phyloP scores from a whole-genome alignment of 2,113 vertebrate species.

The Leiothrix lutea region DNA sequence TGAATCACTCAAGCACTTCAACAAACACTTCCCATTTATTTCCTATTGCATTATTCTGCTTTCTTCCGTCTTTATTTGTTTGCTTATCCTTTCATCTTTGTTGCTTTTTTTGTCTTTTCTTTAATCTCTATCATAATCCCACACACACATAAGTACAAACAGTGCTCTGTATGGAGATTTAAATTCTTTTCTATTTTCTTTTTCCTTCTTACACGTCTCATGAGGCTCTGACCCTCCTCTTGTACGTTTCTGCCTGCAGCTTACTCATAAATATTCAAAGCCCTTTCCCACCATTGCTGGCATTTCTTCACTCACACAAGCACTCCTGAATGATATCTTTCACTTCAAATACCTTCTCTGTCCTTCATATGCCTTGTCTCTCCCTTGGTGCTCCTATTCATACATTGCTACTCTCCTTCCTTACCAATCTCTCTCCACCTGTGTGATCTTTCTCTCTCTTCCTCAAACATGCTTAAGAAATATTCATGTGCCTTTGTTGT shows the following conservation, averaged over 20 bases:
- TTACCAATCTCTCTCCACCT: not conserved
- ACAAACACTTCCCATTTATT: not conserved
- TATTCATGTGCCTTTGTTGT: not conserved
- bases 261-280: slow-evolving; percentile 35
- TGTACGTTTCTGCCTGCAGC: not conserved
- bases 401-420: not conserved
- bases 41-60: not conserved
- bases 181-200: not conserved
- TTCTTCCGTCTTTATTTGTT: not conserved
- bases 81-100: not conserved
- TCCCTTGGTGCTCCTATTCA: not conserved
- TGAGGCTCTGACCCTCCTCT: not conserved
- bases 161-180: not conserved
- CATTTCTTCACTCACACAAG: not conserved
- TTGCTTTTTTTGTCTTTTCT: not conserved
- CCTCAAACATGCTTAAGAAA: not conserved
- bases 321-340: not conserved
- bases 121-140: not conserved
- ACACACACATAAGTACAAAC: not conserved
- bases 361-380: not conserved
- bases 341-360: not conserved
- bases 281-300: not conserved
- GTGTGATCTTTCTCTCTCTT: not conserved
- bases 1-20: not conserved
- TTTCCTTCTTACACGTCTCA: not conserved